These are phyloP conservation scores for Heteropelma amictum DNA, from an alignment of 2,888 invertebrate genomes.

Conservation along the genomic window DNA sequence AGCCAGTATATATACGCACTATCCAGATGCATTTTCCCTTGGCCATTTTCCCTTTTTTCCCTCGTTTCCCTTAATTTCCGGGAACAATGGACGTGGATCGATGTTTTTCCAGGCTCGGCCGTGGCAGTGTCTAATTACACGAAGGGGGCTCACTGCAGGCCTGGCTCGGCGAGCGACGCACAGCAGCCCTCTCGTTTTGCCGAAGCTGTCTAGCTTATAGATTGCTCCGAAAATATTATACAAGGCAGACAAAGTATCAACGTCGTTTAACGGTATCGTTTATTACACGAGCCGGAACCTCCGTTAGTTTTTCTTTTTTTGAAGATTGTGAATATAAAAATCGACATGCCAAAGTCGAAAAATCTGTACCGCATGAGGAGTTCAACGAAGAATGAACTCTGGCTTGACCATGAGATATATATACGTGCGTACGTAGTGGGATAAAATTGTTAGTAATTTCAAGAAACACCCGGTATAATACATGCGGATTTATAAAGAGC, in stretches of 20 bases:
- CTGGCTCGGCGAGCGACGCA: constrained; percentile 22
- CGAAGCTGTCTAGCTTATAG: constrained; percentile 28
- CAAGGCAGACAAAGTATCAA: constrained; percentile 16
- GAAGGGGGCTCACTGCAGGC: constrained; percentile 34
- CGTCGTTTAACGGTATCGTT: background rate
- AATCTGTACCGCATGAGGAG: too few relatives aligned
- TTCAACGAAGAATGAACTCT: background rate
- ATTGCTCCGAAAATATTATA: constrained; percentile 10
- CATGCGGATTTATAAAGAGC: constrained; percentile 48
- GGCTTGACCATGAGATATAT: too few relatives aligned
- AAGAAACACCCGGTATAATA: constrained; percentile 29
- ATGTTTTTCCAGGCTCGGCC: constrained; percentile 71
- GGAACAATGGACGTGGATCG: constrained; percentile 70
- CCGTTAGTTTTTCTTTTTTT: too few relatives aligned
- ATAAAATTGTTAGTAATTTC: background rate
- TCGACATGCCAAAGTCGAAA: too few relatives aligned
- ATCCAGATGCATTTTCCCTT: constrained; percentile 57
- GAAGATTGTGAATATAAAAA: too few relatives aligned
- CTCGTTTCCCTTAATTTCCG: constrained; percentile 74
- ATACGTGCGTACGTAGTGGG: too few relatives aligned
- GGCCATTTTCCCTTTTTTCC: constrained; percentile 70
- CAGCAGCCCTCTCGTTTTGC: constrained; percentile 17
- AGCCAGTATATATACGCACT: constrained; percentile 18
- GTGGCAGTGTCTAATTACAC: constrained; percentile 76
- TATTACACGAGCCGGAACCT: too few relatives aligned